These are phyloP conservation scores for Crotalus helleri DNA, from an alignment of 2,113 vertebrate species.

Conservation along the genomic window DNA sequence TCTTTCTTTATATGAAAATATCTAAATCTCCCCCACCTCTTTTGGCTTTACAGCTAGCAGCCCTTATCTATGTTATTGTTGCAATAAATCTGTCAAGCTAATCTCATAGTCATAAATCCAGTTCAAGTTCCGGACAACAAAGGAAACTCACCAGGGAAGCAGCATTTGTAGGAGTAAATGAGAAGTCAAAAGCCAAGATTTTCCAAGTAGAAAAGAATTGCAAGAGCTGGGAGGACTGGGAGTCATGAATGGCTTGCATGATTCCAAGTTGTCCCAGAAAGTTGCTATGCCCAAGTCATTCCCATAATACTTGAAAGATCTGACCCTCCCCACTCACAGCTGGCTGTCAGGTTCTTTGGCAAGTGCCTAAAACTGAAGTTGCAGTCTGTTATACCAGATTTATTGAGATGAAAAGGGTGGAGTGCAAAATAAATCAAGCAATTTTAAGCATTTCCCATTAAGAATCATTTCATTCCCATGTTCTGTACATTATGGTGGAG, in stretches of 20 bases:
- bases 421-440: too few relatives aligned
- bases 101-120: neutral
- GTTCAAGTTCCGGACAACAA: neutral
- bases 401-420: too few relatives aligned
- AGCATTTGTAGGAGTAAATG: neutral
- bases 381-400: too few relatives aligned
- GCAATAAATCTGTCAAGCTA: neutral
- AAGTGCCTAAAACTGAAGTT: too few relatives aligned
- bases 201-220: neutral
- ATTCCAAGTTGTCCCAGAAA: neutral
- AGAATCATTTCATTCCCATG: too few relatives aligned
- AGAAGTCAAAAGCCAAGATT: neutral
- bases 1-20: neutral
- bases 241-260: neutral
- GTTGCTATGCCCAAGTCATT: too few relatives aligned
- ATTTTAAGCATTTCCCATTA: too few relatives aligned
- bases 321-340: too few relatives aligned
- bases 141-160: neutral
- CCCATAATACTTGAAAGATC: too few relatives aligned
- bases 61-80: neutral
- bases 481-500: too few relatives aligned
- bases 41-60: neutral
- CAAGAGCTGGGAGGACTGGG: neutral
- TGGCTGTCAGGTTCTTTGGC: too few relatives aligned
- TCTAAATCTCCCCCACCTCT: neutral